phyloP scores from a whole-genome alignment of 2,113 vertebrate genomes.

The Trogon melanurus region DNA sequence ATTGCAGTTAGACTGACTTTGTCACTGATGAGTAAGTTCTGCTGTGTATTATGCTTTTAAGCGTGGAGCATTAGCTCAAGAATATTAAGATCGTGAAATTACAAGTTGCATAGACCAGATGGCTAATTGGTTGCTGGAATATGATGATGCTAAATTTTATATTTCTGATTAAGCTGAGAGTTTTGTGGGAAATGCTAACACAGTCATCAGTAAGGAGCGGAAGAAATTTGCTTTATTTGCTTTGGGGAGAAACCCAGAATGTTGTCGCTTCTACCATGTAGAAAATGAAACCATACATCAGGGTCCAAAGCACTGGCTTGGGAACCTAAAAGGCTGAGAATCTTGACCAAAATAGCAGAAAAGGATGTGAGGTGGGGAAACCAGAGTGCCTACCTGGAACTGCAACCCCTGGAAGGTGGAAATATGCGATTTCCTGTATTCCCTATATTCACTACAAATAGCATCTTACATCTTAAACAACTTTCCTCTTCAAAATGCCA shows the following conservation, averaged over 20 bases:
- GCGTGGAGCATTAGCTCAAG: background rate
- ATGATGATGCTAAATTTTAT: constrained; percentile 30
- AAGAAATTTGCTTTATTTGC: background rate
- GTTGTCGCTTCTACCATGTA: background rate
- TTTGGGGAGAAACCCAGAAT: background rate
- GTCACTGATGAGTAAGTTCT: background rate
- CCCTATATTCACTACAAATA: background rate
- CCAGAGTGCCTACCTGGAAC: background rate
- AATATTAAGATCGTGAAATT: background rate
- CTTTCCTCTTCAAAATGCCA: background rate
- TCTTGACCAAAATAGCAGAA: background rate
- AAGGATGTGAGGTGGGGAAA: background rate
- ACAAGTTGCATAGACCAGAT: constrained; percentile 18
- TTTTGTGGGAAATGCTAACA: constrained; percentile 24
- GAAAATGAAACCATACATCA: background rate
- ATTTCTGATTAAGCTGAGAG: constrained; percentile 25
- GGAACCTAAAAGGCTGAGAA: background rate
- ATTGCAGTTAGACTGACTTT: background rate
- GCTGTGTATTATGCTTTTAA: constrained; percentile 9
- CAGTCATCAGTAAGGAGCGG: background rate
- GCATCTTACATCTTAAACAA: background rate
- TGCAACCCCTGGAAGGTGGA: background rate
- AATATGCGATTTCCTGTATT: background rate
- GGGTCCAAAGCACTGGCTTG: background rate
- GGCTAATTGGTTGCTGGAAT: constrained; percentile 49